Evolutionary conservation across 2,797 vertebrate genomes (phyloP), one percentile per base, ranked within the genome.

Genomic region (Aulostomus chinensis): DNA sequence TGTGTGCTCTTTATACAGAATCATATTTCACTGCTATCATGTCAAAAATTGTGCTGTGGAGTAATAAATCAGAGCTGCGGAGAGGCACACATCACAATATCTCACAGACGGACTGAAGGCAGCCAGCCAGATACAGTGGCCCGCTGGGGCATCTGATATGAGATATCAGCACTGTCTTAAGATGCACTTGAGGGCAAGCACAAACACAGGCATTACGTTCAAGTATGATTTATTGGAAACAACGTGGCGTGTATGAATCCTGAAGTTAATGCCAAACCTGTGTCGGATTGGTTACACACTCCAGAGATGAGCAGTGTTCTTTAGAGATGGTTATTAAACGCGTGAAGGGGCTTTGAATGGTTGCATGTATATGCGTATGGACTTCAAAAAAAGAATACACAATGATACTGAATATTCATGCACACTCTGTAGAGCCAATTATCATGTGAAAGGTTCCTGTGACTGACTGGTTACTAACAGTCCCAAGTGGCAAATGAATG

Each of bases 61-160:
- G 45, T 72, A 54, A 83, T 86, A 81, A 78, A 86, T 86, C 70
- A 74, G 15, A 48, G 43, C 8, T 9, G 61, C 5, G 5, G 24
- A 54, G 53, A 62, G 21, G 34, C 32, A 7, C 24, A 34, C 46
- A 69, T 67, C 33, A 48, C 59, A 26, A n/a, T 66, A 68, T 84
- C 77, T 76, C 66, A 61, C n/a, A 47, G 58, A 31, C 48, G 48
- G 66, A 57, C 32, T 51, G 38, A 61, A 64, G 33, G 53, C 63
- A 59, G 61, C 54, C 50, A 58, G 62, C 42, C 49, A 47, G 51
- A 58, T 39, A 60, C 34, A 38, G 25, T 12, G 39, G 40, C 43
- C 29, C 4, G 18, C 52, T 52, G 14, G 35, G 22, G 38, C 45
- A 66, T 43, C 53, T 31, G 7, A 62, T 48, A 81, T 62, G 73